phyloP scores from a whole-genome alignment of 2,888 invertebrate genomes.

The Macropis europaea region DNA sequence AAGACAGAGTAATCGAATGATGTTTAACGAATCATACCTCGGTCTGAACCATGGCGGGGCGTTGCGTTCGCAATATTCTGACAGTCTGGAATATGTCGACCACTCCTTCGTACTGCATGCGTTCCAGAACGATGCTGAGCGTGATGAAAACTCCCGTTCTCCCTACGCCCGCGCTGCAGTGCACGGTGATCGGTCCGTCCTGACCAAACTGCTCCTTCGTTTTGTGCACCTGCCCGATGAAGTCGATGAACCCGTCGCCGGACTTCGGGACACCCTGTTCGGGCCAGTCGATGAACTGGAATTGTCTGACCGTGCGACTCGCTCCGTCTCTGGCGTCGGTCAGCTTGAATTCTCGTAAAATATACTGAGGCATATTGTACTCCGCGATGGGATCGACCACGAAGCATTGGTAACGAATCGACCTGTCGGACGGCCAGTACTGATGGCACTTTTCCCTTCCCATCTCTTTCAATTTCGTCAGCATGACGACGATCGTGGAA shows the following conservation, averaged over 20 bases:
- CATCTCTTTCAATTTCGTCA: constrained; percentile 98
- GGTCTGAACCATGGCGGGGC: constrained; percentile 99
- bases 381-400: constrained; percentile 99
- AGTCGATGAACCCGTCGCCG: constrained; percentile 99
- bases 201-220: constrained; percentile 99
- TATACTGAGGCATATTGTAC: constrained; percentile 99
- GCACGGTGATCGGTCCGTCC: constrained; percentile 99
- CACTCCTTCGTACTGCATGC: constrained; percentile 99
- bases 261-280: constrained; percentile 98
- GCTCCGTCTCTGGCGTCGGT: constrained; percentile 99
- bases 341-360: constrained; percentile 98
- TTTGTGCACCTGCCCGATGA: constrained; percentile 99
- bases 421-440: constrained; percentile 99
- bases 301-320: constrained; percentile 96
- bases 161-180: constrained; percentile 97
- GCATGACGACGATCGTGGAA: constrained; percentile 99
- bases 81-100: constrained; percentile 99
- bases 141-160: constrained; percentile 99
- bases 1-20: neutral
- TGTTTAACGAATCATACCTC: constrained; percentile 83
- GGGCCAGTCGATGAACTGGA: constrained; percentile 98
- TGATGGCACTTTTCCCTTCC: constrained; percentile 99
- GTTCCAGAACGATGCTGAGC: constrained; percentile 97
- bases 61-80: constrained; percentile 97
- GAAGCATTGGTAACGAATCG: constrained; percentile 97